phyloP scores from a whole-genome alignment of 30 jellyfish, hydroid and myxozoan species.

The Nemopilema nomurai region DNA sequence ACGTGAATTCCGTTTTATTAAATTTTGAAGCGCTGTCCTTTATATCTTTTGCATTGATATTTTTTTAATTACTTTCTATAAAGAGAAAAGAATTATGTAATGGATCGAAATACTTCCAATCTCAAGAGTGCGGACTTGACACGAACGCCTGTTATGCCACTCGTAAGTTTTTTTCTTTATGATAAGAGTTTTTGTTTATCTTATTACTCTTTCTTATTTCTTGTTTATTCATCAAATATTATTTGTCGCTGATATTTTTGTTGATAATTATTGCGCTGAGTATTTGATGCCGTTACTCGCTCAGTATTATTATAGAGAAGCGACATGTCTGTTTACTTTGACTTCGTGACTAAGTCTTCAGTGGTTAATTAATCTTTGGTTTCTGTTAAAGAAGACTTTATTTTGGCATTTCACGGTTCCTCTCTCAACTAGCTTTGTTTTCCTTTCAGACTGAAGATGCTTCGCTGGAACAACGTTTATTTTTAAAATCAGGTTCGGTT shows the following conservation, averaged over 20 bases:
- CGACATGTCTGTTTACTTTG: too few relatives aligned
- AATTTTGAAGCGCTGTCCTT: too few relatives aligned
- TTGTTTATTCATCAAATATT: background rate
- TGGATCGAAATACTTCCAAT: slow-evolving; percentile 44
- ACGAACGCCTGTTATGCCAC: slow-evolving; percentile 60
- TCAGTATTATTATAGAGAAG: too few relatives aligned
- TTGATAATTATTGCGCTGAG: too few relatives aligned
- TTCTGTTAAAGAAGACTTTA: too few relatives aligned
- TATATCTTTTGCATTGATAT: background rate
- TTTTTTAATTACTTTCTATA: background rate
- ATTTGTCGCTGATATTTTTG: background rate
- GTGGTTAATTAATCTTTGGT: too few relatives aligned
- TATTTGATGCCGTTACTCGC: too few relatives aligned
- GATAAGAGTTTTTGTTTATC: background rate
- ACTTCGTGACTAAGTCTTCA: too few relatives aligned
- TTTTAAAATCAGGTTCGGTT: slow-evolving; percentile 80
- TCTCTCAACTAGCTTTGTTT: too few relatives aligned
- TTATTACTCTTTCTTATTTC: background rate
- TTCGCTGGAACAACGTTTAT: slow-evolving; percentile 69
- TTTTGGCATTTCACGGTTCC: too few relatives aligned
- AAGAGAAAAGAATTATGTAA: slow-evolving; percentile 54
- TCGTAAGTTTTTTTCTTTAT: slow-evolving; percentile 8
- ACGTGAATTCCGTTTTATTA: too few relatives aligned
- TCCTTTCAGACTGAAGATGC: slow-evolving; percentile 71
- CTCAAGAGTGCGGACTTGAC: slow-evolving; percentile 64